phyloP scores from a whole-genome alignment of 1,140 invertebrate species.

The Araneus ventricosus region DNA sequence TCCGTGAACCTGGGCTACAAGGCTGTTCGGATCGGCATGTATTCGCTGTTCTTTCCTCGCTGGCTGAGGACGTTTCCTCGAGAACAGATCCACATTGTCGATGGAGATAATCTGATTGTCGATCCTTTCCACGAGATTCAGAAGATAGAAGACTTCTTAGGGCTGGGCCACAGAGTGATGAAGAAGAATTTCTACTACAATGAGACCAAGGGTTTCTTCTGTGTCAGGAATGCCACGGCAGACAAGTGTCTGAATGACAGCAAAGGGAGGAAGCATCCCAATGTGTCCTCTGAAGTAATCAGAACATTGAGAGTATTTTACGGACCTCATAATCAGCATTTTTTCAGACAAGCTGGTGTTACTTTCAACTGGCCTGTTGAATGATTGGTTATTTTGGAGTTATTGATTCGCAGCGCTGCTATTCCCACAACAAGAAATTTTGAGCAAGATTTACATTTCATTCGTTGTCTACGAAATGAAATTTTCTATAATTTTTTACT shows the following conservation, averaged over 20 bases:
- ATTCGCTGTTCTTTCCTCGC: slow-evolving; percentile 89
- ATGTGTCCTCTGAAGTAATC: slow-evolving; percentile 78
- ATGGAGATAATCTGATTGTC: slow-evolving; percentile 82
- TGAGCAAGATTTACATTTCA: too few species aligned
- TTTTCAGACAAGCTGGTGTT: slow-evolving; percentile 78
- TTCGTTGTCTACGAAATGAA: too few species aligned
- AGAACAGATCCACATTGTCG: slow-evolving; percentile 82
- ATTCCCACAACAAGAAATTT: background rate
- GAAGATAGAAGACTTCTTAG: slow-evolving; percentile 82
- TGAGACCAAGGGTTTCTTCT: slow-evolving; percentile 83
- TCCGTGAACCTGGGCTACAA: slow-evolving; percentile 90
- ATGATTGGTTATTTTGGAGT: background rate
- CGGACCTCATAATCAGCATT: slow-evolving; percentile 78
- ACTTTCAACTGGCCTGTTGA: slow-evolving; percentile 78
- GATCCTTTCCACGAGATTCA: slow-evolving; percentile 82
- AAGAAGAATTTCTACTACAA: slow-evolving; percentile 82
- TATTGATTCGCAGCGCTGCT: background rate
- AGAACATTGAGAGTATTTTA: slow-evolving; percentile 79
- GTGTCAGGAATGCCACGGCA: slow-evolving; percentile 79
- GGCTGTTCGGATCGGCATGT: slow-evolving; percentile 89
- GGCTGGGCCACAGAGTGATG: slow-evolving; percentile 79
- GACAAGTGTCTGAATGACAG: slow-evolving; percentile 79
- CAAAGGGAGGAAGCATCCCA: slow-evolving; percentile 81
- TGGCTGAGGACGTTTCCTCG: slow-evolving; percentile 86
- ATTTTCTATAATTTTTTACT: too few species aligned